phyloP scores from a whole-genome alignment of 2,113 vertebrate genomes.

The Gorsachius goisagi region DNA sequence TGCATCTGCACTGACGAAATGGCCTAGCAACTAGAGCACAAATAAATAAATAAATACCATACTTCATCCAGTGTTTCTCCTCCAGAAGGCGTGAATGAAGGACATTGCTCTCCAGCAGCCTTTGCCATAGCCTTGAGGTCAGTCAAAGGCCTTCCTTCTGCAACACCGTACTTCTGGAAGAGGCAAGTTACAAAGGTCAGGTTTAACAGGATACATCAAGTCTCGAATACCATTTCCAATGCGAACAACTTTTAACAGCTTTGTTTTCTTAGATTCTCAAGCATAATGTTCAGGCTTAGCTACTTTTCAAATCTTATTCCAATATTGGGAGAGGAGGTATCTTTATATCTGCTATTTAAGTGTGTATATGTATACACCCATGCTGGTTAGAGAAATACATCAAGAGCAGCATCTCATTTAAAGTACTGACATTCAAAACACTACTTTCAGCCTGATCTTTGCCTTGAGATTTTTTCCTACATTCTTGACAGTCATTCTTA shows the following conservation, averaged over 20 bases:
- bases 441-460: background rate
- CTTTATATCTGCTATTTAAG: background rate
- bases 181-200: background rate
- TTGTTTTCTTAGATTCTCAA: background rate
- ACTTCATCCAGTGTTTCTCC: slow-evolving; percentile 94
- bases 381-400: background rate
- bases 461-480: background rate
- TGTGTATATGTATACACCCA: background rate
- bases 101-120: slow-evolving; percentile 82
- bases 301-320: background rate
- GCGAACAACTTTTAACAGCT: background rate
- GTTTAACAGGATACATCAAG: background rate
- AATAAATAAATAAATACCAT: slow-evolving; percentile 24
- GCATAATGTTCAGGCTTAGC: background rate
- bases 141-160: slow-evolving; percentile 85
- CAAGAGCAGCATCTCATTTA: background rate
- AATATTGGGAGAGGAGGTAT: background rate
- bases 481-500: background rate
- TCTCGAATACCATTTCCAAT: background rate
- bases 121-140: slow-evolving; percentile 92
- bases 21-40: background rate
- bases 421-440: background rate
- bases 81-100: slow-evolving; percentile 87
- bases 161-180: slow-evolving; percentile 86
- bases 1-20: background rate